Base-by-base conservation (phyloP, 2,888 invertebrate species). In the Taenaris catops region DNA sequence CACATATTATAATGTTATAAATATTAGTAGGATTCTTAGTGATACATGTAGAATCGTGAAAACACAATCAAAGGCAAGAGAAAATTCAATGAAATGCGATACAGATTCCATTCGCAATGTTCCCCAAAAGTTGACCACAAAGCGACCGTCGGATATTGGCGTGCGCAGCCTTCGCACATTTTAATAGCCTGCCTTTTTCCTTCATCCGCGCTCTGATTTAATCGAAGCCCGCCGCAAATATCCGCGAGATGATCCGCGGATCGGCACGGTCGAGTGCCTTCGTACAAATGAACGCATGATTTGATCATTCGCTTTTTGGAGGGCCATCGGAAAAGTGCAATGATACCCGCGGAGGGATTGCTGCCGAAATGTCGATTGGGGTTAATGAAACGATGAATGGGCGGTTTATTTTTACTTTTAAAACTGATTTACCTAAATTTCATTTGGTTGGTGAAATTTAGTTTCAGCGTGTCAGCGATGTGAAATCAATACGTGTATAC, bases 241-340 rank as follows among this genome's bases (percentile, higher is more conserved):
- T n/a, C n/a, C 20, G 20, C 41, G 41, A 41, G 52, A 48, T 45
- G 39, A 48, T 48, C 49, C 48, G 44, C 38, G 48, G 21, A 41
- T 28, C 28, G 28, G 36, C 37, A 61, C 67, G 60, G 66, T 40
- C 60, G 57, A 59, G 36, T 63, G 63, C 57, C 34, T 48, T 51
- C 58, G 61, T 52, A 68, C 75, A 75, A 78, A 76, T 71, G 71
- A 64, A 62, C 66, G 72, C 61, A 55, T 66, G 74, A 73, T 74
- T 75, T 70, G 67, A 71, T 68, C 69, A 53, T 49, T 52, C 56
- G 60, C 59, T n/a, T 54, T 54, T 42, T 38, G 33, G 26, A 45
- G 51, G 49, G 50, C 52, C 44, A 51, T 54, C 51, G 57, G 48
- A 61, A 61, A 63, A 59, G 45, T 46, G 44, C 51, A 48, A 63